phyloP scores from a whole-genome alignment of 2,113 vertebrate genomes.

The Chaetops frenatus region DNA sequence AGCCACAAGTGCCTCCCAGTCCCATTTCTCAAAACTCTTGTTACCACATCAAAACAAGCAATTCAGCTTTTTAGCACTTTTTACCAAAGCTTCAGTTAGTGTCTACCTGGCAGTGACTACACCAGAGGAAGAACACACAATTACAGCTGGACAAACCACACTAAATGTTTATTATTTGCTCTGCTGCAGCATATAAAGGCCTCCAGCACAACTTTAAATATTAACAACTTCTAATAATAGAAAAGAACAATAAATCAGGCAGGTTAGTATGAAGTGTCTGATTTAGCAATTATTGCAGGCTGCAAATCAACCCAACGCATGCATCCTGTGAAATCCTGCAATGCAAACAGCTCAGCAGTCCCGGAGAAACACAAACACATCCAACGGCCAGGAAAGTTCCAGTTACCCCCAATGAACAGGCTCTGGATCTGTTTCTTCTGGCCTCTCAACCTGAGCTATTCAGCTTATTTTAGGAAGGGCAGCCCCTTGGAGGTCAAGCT shows the following conservation, averaged over 20 bases:
- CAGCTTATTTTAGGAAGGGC: constrained; percentile 23
- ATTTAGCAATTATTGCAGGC: not conserved
- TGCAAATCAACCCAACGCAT: not conserved
- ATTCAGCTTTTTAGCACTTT: not conserved
- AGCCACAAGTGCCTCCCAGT: not conserved
- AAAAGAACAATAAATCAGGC: not conserved
- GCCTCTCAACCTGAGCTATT: not conserved
- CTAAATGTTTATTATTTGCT: not conserved
- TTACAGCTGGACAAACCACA: not conserved
- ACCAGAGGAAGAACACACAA: not conserved
- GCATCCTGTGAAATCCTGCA: not conserved
- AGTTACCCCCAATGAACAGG: not conserved
- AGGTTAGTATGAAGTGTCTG: not conserved
- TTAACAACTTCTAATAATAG: not conserved
- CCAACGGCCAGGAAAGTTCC: not conserved
- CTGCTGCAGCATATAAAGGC: not conserved
- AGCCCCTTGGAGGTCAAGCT: not conserved
- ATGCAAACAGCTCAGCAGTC: not conserved
- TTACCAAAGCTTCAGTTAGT: not conserved
- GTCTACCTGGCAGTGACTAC: not conserved
- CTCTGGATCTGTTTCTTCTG: not conserved
- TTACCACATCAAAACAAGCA: not conserved
- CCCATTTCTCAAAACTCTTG: not conserved
- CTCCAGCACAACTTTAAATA: not conserved
- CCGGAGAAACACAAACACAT: not conserved